Evolutionary conservation across 1,140 invertebrate genomes (phyloP), one percentile per base, ranked within the genome.

Genomic region (Formica selysi): DNA sequence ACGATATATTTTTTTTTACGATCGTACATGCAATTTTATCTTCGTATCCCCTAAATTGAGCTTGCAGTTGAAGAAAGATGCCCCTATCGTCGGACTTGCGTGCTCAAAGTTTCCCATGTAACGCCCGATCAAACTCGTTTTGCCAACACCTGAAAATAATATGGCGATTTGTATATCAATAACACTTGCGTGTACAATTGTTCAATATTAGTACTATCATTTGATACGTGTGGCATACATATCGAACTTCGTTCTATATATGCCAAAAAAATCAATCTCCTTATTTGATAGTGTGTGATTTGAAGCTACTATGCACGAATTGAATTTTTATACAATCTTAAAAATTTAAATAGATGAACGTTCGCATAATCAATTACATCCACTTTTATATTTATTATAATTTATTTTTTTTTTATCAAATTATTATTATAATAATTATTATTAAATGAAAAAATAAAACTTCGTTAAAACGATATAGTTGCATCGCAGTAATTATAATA

Each of bases 51-150:
- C 96, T 44, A 97, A 86, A 76, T 97, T 97, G 87, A 98, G 96
- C 93, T 97, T 98, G 93, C 97, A 98, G 6, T 97, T 98, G 92
- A 98, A 98, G 95, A 98, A 98, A 3, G 98, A 98, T 48, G 98
- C 98, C 2, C 98, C 98, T 91, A 98, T 98, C 10, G 98, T 98
- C 16, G 98, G 97, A 78, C 96, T 97, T 13, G 97, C 96, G 89
- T 96, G 96, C 83, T 96, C 97, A 92, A 98, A 97, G 89, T 98
- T 97, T 51, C 97, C 97, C 38, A 98, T 96, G 95, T 98, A 98
- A 59, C 97, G 96, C 6, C 97, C 96, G 62, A 98, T 97, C 87
- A 98, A 95, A 91, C 97, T 98, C 0, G 98, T 98, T 95, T 98
- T 98, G 16, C 98, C 98, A 71, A 98, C 98, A 91, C 97, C 98